Conservation (phyloP, 2,888 invertebrate species). For the Catocala nupta region DNA sequence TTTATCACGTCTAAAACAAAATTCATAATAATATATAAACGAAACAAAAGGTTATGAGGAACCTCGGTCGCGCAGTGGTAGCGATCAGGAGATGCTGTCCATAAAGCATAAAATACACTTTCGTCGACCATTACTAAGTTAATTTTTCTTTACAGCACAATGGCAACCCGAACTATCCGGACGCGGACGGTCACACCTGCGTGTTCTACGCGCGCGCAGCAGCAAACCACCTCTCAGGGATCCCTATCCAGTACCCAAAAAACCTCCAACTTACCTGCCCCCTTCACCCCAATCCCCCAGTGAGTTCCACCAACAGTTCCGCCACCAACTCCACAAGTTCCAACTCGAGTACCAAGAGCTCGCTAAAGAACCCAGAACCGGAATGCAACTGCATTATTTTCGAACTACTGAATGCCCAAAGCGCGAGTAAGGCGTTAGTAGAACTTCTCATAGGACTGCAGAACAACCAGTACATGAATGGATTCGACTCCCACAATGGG, state of each 20-base stretch:
- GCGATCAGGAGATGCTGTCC: too few species aligned
- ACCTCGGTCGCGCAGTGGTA: too few species aligned
- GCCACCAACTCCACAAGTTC: constrained; percentile 70
- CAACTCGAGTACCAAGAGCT: constrained; percentile 66
- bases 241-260: constrained; percentile 75
- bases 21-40: too few species aligned
- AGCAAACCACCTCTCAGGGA: constrained; percentile 82
- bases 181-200: constrained; percentile 87
- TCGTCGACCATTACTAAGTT: background rate
- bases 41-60: too few species aligned
- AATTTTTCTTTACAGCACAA: constrained; percentile 90
- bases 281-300: constrained; percentile 72
- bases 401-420: constrained; percentile 79
- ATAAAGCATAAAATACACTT: too few species aligned
- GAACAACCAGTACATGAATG: constrained; percentile 82
- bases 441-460: constrained; percentile 81
- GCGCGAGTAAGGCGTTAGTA: constrained; percentile 79
- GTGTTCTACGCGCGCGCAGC: constrained; percentile 85
- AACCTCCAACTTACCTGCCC: constrained; percentile 78
- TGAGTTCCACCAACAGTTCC: constrained; percentile 48
- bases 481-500: constrained; percentile 67
- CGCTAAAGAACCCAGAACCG: constrained; percentile 71
- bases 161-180: constrained; percentile 96
- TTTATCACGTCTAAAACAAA: too few species aligned
- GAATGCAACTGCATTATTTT: constrained; percentile 84